A percentile compares a stretch with the other conserved stretches of the same genome.
phyloP scores from a whole-genome alignment of 2,113 vertebrate species.

The Patagioenas fasciata region DNA sequence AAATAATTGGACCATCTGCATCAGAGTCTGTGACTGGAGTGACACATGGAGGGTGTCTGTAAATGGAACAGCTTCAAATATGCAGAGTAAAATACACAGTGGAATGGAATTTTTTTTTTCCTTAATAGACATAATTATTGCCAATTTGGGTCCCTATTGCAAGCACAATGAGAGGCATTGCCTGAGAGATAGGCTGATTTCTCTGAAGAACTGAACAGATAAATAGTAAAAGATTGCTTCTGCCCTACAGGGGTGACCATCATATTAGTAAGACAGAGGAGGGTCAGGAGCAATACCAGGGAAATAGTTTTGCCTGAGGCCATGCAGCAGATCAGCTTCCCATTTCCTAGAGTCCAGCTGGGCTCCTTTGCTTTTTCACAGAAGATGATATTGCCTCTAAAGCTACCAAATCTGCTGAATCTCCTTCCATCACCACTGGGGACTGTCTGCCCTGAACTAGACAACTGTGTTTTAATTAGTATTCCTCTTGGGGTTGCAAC shows the following conservation, averaged over 20 bases:
- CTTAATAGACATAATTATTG: slow-evolving; percentile 44
- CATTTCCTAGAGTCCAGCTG: background rate
- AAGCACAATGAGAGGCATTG: slow-evolving; percentile 8
- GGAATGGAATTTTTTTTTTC: slow-evolving; percentile 21
- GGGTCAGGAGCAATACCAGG: background rate
- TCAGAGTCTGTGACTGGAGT: slow-evolving; percentile 19
- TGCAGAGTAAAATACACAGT: slow-evolving; percentile 45
- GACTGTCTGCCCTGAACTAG: background rate
- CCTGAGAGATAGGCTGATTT: slow-evolving; percentile 26
- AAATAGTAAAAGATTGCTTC: background rate
- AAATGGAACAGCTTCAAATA: slow-evolving; percentile 58
- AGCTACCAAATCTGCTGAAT: background rate
- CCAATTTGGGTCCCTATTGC: background rate
- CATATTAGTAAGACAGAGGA: background rate
- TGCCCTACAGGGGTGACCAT: background rate
- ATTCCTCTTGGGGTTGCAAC: background rate
- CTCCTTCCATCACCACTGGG: background rate
- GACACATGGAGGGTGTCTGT: slow-evolving; percentile 52
- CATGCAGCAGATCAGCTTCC: background rate
- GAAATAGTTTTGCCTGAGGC: slow-evolving; percentile 14
- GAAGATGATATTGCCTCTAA: background rate
- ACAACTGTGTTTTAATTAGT: slow-evolving; percentile 17
- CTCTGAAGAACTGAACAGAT: background rate
- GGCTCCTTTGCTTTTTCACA: background rate
- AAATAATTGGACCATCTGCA: slow-evolving; percentile 65